Conservation (phyloP, 1,140 invertebrate species). For the Lutraria rhynchaena region DNA sequence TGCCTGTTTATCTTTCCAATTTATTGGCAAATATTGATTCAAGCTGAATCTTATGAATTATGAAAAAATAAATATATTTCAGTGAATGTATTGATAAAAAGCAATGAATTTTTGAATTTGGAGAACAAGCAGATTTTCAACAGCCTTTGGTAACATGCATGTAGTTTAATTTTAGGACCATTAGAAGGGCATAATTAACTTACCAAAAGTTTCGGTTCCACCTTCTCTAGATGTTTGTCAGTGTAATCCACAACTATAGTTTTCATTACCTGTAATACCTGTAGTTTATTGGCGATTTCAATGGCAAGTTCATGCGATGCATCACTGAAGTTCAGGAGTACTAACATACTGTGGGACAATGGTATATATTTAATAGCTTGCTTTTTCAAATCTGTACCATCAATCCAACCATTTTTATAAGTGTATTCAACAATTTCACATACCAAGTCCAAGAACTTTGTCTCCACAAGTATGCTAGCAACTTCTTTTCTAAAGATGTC, state of each 20-base stretch:
- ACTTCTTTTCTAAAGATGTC: background rate
- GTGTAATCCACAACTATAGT: background rate
- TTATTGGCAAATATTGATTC: too few relatives aligned
- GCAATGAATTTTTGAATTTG: too few relatives aligned
- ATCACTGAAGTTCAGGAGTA: background rate
- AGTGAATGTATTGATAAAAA: too few relatives aligned
- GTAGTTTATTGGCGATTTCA: background rate
- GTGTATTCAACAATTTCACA: conserved; percentile 8
- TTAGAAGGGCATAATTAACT: too few relatives aligned
- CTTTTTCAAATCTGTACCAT: conserved; percentile 1
- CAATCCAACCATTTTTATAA: background rate
- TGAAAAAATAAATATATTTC: too few relatives aligned
- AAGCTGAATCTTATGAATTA: too few relatives aligned
- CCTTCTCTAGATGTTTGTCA: conserved; percentile 6
- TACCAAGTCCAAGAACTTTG: conserved; percentile 6
- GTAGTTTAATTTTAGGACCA: too few relatives aligned
- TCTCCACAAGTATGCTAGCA: background rate
- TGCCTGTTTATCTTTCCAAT: too few relatives aligned
- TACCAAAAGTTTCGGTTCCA: conserved; percentile 6
- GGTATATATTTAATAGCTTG: background rate
- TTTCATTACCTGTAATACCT: background rate
- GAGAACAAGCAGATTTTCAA: too few relatives aligned
- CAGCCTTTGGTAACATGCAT: too few relatives aligned
- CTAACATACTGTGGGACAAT: background rate
- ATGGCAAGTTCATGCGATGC: background rate